Evolutionary conservation across 2,888 invertebrate species (phyloP).

Genomic region (Slavum lentiscoides): DNA sequence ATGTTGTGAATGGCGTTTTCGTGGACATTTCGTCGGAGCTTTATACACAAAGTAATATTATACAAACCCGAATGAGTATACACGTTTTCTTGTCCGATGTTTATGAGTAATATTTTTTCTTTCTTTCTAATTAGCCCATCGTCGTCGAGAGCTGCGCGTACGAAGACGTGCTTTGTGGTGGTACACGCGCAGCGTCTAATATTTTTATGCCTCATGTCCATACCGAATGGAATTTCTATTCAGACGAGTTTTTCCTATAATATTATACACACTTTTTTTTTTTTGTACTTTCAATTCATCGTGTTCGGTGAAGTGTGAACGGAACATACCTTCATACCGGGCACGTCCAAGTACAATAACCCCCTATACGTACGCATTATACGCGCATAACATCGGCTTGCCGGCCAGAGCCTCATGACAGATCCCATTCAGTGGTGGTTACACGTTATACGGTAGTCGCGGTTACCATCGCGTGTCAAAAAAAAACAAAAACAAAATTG

Average conservation of each 20-base stretch:
- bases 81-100: background rate
- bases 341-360: slow-evolving; percentile 53
- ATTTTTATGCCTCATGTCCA: slow-evolving; percentile 52
- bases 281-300: slow-evolving; percentile 54
- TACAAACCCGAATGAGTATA: too few species aligned
- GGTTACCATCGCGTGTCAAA: slow-evolving; percentile 48
- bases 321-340: slow-evolving; percentile 51
- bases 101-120: background rate
- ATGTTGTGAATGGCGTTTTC: too few species aligned
- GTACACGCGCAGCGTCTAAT: slow-evolving; percentile 50
- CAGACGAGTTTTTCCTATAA: slow-evolving; percentile 49
- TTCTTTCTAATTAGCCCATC: slow-evolving; percentile 44
- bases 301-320: slow-evolving; percentile 53
- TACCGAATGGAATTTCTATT: slow-evolving; percentile 53
- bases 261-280: slow-evolving; percentile 44
- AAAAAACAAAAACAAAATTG: slow-evolving; percentile 31
- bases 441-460: slow-evolving; percentile 43
- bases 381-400: slow-evolving; percentile 34
- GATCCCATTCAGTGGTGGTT: slow-evolving; percentile 53
- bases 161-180: slow-evolving; percentile 34
- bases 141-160: slow-evolving; percentile 16
- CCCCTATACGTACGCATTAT: slow-evolving; percentile 34
- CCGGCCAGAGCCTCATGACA: slow-evolving; percentile 40
- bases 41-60: too few species aligned
- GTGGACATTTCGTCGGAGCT: too few species aligned